Base-by-base conservation (phyloP, 2,888 invertebrate genomes). In the Apodemia hepburni region DNA sequence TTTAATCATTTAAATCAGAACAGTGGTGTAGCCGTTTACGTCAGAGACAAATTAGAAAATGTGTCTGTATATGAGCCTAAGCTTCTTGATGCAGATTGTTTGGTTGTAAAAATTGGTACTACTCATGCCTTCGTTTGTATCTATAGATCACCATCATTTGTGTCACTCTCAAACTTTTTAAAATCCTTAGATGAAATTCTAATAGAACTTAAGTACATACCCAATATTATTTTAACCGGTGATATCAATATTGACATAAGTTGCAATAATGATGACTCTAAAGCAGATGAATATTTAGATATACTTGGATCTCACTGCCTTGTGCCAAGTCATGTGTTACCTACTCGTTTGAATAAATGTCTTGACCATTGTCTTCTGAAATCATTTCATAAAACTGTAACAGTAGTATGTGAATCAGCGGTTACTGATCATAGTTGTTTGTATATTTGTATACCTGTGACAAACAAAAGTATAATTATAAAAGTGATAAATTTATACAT, bases 361-460 rank as follows among this genome's bases (percentile, higher is more conserved):
- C 15, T 68, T 11, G 64, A 68, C n/a, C 65, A 66, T 22, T 29
- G 64, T 49, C 57, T 66, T n/a, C 6, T 64, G 33, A 65, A 65
- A 62, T 11, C 64, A 2, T 11, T 62, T 8, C 61, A 62, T 51
- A 49, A n/a, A 18, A 54, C 22, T 22, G 1, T 18, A 3, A 15
- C 49, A 11, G 65, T 63, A 33, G 17, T 68, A 4, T 12, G 66
- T 11, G 59, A 61, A 12, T 64, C 67, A 15, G 61, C 61, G 17
- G 42, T 63, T 33, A 65, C 65, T 11, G 65, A 67, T 42, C 67
- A 65, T 33, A 11, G 5, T 35, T 59, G 35, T 11, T 61, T 58
- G 22, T 64, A 59, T 17, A 59, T 12, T n/a, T 58, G 7, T 18
- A 49, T 9, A 8, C 60, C 18, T 6, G 2, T 29, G 11, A 58